Evolutionary conservation across 2,797 vertebrate genomes (phyloP).

Genomic region (Spinibarbus caldwelli): DNA sequence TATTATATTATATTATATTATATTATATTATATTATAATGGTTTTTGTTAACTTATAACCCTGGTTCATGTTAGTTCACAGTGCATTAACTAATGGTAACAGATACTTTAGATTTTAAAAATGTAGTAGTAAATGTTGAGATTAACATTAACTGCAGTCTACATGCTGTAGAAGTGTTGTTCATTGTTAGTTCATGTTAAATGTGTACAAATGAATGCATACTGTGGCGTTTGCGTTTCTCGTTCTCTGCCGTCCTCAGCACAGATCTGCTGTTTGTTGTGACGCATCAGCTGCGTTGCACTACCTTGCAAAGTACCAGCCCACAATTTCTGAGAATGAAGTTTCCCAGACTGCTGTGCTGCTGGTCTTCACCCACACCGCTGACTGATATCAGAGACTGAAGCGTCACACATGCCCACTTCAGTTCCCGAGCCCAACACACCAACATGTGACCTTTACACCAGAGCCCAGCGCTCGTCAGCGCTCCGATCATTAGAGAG

Average conservation of each 20-base stretch:
- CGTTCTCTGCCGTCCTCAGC: background rate
- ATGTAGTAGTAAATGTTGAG: no score
- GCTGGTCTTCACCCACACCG: constrained; percentile 33
- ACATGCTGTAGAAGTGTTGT: no score
- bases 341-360: constrained; percentile 30
- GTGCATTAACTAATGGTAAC: no score
- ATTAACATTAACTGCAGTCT: no score
- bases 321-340: background rate
- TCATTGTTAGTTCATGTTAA: background rate
- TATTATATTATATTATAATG: no score
- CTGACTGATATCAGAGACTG: constrained; percentile 37
- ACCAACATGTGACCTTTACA: constrained; percentile 50
- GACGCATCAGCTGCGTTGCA: background rate
- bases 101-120: no score
- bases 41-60: no score
- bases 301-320: background rate
- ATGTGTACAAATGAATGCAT: background rate
- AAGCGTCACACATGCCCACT: constrained; percentile 41
- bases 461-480: background rate
- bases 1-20: no score
- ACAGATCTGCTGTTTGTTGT: background rate
- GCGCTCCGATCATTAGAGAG: background rate
- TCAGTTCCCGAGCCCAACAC: constrained; percentile 23
- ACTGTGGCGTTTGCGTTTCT: background rate
- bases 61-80: no score